Evolutionary conservation across 2,888 invertebrate species (phyloP).

Genomic region (Rotaria sp.): DNA sequence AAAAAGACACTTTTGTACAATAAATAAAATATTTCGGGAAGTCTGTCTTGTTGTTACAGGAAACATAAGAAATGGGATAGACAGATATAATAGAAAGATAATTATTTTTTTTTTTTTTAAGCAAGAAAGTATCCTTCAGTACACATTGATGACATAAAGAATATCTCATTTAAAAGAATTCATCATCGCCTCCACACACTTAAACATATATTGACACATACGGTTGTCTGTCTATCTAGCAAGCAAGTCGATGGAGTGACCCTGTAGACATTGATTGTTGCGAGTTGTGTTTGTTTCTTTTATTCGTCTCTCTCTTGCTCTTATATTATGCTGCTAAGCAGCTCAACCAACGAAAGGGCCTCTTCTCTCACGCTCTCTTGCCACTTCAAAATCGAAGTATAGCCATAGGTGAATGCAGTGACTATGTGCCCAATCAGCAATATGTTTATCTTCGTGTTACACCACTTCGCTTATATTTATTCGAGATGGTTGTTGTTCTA

Average conservation of each 20-base stretch:
- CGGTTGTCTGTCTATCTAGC: background rate
- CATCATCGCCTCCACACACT: background rate
- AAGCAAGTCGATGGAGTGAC: background rate
- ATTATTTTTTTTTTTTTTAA: background rate
- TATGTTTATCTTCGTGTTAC: constrained; percentile 6
- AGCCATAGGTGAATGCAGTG: background rate
- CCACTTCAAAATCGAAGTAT: background rate
- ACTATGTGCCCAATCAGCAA: background rate
- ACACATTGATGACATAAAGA: background rate
- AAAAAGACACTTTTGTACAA: background rate
- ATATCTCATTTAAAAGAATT: background rate
- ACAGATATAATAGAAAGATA: background rate
- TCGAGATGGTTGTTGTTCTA: constrained; percentile 3
- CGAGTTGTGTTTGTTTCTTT: background rate
- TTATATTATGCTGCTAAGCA: background rate
- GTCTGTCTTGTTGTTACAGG: background rate
- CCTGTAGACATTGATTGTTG: background rate
- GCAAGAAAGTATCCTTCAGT: background rate
- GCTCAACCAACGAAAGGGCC: background rate
- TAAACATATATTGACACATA: constrained; percentile 1
- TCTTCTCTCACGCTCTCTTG: background rate
- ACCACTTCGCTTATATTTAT: background rate
- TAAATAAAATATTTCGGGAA: background rate
- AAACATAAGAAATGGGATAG: background rate
- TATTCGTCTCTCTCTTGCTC: background rate